Evolutionary conservation across 2,888 invertebrate genomes (phyloP).

Genomic region (Trichogramma evanescens): DNA sequence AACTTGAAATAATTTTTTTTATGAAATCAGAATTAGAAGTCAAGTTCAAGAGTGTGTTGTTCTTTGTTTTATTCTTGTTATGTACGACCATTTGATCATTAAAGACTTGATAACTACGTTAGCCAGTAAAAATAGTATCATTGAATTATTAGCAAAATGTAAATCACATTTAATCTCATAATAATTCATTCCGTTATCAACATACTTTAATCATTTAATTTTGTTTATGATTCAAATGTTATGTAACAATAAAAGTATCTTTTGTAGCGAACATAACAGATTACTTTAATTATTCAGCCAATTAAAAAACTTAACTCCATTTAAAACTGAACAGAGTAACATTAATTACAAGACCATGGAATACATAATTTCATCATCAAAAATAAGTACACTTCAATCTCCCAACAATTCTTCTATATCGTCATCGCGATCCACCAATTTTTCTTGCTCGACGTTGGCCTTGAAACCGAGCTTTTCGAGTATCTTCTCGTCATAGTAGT

Average conservation of each 20-base stretch:
- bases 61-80: neutral
- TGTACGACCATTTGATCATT: no score
- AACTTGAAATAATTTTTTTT: neutral
- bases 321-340: no score
- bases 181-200: conserved; percentile 9
- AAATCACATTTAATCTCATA: neutral
- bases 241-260: no score
- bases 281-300: no score
- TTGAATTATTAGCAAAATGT: neutral
- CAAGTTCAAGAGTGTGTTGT: neutral
- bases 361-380: no score
- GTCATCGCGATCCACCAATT: conserved; percentile 41
- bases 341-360: no score
- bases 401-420: conserved; percentile 44
- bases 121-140: neutral
- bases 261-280: neutral
- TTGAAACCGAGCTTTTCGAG: conserved; percentile 42
- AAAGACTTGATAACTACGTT: neutral
- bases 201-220: neutral
- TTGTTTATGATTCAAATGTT: no score
- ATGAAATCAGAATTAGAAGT: neutral
- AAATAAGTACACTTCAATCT: conserved; percentile 28
- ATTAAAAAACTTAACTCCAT: no score
- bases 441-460: conserved; percentile 35
- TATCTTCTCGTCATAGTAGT: conserved; percentile 39